These are phyloP conservation scores for Sphinx pinastri DNA, from an alignment of 2,888 invertebrate genomes.

Conservation along the genomic window DNA sequence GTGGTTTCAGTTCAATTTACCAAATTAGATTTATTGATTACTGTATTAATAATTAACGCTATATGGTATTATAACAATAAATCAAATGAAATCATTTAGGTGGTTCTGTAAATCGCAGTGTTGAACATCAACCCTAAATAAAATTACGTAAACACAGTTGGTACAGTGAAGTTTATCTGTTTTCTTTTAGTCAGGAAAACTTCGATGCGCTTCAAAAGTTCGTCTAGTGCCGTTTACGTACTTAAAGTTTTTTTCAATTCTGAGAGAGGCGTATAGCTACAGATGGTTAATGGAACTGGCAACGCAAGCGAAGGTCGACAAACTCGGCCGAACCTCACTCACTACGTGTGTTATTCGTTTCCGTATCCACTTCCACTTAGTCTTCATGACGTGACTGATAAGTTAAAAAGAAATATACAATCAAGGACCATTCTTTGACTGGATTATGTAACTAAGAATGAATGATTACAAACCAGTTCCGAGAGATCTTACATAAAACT, in stretches of 20 bases:
- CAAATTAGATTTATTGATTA: no score
- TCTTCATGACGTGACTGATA: conserved; percentile 38
- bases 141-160: no score
- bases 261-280: conserved; percentile 44
- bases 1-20: no score
- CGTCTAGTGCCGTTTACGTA: neutral
- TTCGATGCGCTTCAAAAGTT: conserved; percentile 16
- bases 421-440: conserved; percentile 26
- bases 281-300: conserved; percentile 48
- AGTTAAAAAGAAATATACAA: conserved; percentile 21
- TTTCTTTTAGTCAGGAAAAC: no score
- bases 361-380: conserved; percentile 57
- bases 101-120: no score
- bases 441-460: conserved; percentile 35
- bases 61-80: no score
- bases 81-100: no score
- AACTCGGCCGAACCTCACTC: conserved; percentile 52
- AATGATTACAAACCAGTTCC: conserved; percentile 41
- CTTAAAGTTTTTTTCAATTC: conserved; percentile 27
- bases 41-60: no score
- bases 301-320: conserved; percentile 63
- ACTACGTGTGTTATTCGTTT: conserved; percentile 50
- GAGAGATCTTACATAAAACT: conserved; percentile 40
- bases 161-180: no score
- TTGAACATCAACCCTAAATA: no score